Conservation (phyloP, 2,113 vertebrate genomes). For the Irena cyanogastra region DNA sequence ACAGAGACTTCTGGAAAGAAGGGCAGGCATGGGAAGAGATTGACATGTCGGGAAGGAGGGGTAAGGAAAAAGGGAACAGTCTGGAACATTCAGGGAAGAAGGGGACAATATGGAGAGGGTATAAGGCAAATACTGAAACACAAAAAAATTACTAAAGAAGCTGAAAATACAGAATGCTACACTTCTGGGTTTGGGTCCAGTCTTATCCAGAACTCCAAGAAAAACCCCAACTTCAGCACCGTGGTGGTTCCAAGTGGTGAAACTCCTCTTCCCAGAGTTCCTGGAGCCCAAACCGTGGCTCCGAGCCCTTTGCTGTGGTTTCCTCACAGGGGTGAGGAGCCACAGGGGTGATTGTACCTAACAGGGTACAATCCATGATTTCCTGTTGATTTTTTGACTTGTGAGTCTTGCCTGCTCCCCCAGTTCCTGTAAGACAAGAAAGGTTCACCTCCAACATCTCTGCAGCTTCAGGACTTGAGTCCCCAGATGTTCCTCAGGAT, state of each 20-base stretch:
- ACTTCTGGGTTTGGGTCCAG: neutral
- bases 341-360: neutral
- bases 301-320: neutral
- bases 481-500: neutral
- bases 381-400: neutral
- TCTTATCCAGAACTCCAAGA: neutral
- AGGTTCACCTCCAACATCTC: neutral
- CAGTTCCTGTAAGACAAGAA: neutral
- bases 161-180: too few relatives aligned
- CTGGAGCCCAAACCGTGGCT: neutral
- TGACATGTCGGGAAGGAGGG: too few relatives aligned
- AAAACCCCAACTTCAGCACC: accelerated
- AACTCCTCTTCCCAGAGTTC: neutral
- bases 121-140: too few relatives aligned
- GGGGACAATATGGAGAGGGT: too few relatives aligned
- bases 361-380: neutral
- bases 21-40: too few relatives aligned
- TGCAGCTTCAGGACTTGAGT: neutral
- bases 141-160: too few relatives aligned
- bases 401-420: neutral
- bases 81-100: too few relatives aligned
- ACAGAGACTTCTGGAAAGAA: too few relatives aligned
- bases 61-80: too few relatives aligned
- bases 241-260: neutral
- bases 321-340: neutral